A percentile compares a stretch with the other conserved stretches of the same genome.
phyloP scores from a whole-genome alignment of 2,888 invertebrate species.

The Cactoblastis cactorum region DNA sequence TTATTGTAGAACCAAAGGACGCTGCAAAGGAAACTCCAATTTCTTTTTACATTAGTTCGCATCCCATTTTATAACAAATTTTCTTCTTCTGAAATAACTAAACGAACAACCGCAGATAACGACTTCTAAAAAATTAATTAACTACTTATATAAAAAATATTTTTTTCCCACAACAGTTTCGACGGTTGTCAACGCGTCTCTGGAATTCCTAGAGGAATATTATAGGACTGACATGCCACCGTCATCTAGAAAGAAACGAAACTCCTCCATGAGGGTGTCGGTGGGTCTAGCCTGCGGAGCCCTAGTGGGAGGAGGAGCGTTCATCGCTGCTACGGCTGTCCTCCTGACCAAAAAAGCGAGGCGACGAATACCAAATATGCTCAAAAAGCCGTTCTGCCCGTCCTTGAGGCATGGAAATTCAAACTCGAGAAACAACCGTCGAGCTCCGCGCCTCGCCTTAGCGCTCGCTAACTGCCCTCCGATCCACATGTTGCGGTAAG shows the following conservation, averaged over 20 bases:
- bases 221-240: conserved; percentile 72
- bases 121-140: too few species aligned
- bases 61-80: too few species aligned
- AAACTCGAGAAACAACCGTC: conserved; percentile 62
- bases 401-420: conserved; percentile 52
- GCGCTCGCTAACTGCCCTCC: conserved; percentile 70
- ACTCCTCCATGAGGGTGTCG: conserved; percentile 72
- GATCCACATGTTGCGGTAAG: conserved; percentile 67
- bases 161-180: conserved; percentile 73
- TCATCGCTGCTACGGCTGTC: conserved; percentile 81
- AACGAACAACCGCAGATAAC: too few species aligned
- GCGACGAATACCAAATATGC: conserved; percentile 57
- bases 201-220: conserved; percentile 81
- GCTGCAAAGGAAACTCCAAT: too few species aligned
- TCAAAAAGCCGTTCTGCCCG: conserved; percentile 74
- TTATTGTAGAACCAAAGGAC: too few species aligned
- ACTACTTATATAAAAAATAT: too few species aligned
- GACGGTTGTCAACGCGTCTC: conserved; percentile 80
- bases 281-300: conserved; percentile 67
- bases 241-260: conserved; percentile 61
- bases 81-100: too few species aligned
- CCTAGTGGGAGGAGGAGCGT: conserved; percentile 74
- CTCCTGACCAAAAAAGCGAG: conserved; percentile 78
- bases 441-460: conserved; percentile 63
- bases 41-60: too few species aligned